Base-by-base conservation (phyloP, 2,113 vertebrate genomes). In the Nansenia antarctica region DNA sequence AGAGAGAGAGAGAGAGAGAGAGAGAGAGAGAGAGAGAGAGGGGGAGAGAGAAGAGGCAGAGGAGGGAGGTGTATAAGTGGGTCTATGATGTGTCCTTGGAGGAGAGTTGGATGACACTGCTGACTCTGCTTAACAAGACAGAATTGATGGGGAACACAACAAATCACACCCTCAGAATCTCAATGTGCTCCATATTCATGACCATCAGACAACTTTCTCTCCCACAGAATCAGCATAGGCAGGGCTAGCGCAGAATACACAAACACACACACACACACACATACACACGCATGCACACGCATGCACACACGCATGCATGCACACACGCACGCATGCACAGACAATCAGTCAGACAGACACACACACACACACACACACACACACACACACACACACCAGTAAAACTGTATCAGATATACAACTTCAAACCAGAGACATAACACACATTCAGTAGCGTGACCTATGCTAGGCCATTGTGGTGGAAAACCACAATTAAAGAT, bases 71-170 rank as follows among this genome's bases (percentile, higher is more conserved):
- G 52, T 53, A 53, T 62, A 58, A 76, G 81, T 78, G 74, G 67
- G 59, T 78, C 49, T 75, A 61, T 77, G 79, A 81, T 72, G 82
- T 77, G 87, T 87, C 85, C 86, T 90, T 88, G 86, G 83, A 88
- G 82, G 67, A 86, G 81, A 26, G 85, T 79, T 78, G 80, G 72
- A 80, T 77, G 79, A 83, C 79, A 87, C 80, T 87, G 89, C 89
- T 89, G 89, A 89, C 83, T 79, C 57, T 1, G 77, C 87, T 85
- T 89, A 88, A 89, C 86, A 74, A 86, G 86, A 76, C 69, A 77
- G 76, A 87, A 89, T 72, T 82, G 83, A 90, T 85, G 81, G 73
- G 69, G 83, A 84, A 85, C 84, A 86, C 76, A 85, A 78, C 70
- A 65, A 77, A 86, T 88, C 82, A 72, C 86, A 82, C 77, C 70